Evolutionary conservation across 2,113 vertebrate genomes (phyloP), one percentile per base, ranked within the genome.

Genomic region (Lophius piscatorius): DNA sequence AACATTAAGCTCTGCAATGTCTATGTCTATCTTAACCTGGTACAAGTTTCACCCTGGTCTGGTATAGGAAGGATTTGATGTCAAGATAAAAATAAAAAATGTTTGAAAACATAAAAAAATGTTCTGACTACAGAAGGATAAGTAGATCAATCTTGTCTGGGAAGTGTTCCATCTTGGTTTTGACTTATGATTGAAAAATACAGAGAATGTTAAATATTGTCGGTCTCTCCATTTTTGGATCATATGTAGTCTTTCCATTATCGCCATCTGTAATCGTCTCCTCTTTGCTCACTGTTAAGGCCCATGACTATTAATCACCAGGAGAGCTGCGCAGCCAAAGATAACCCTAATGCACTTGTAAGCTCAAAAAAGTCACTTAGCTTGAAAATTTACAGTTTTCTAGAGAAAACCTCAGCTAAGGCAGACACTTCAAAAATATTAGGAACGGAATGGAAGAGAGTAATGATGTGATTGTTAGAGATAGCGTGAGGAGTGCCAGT

Each of bases 311-410:
- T 80, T 75, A 79, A 83, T 76, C 51, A 29, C 48, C 58, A 56
- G 38, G 35, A 41, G 64, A 70, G 61, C 70, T 47, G 44, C 63
- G 50, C 60, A 63, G 38, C 56, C 67, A 28, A 35, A 78, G 74
- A 83, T 79, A 83, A 78, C 38, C 4, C 40, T 78, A 73, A 78
- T 72, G 76, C 65, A 82, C 76, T 71, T 52, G 38, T 55, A 51
- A 76, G 58, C 70, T 81, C 60, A 48, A 69, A 59, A 45, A 45
- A 73, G 68, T 70, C 76, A 80, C 83, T 83, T 85, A 76, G 61
- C 60, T 2, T 34, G 42, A 44, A 75, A 76, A 80, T 83, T 79
- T 77, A 77, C 73, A 74, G 40, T 70, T 76, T 70, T 76, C 24
- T 36, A 23, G 21, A 67, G 56, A 78, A 73, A 51, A 56, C 61